phyloP scores from a whole-genome alignment of 2,888 invertebrate species.

The Frankliniella intonsa region DNA sequence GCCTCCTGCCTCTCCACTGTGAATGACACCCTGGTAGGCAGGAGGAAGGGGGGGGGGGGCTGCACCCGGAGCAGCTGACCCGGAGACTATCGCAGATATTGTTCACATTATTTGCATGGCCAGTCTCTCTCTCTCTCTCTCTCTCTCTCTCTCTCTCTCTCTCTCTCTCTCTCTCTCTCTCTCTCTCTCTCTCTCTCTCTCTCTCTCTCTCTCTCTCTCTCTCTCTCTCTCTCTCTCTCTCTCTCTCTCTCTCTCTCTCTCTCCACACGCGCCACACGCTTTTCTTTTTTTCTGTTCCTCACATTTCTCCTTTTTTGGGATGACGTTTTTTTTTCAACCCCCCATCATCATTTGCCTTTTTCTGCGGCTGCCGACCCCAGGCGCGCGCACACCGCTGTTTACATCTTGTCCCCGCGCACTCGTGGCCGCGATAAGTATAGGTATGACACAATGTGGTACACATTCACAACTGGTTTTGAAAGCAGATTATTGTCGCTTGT shows the following conservation, averaged over 20 bases:
- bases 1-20: too few relatives aligned
- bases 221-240: too few relatives aligned
- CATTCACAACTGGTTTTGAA: too few relatives aligned
- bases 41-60: too few relatives aligned
- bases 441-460: too few relatives aligned
- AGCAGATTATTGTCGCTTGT: too few relatives aligned
- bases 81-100: not conserved
- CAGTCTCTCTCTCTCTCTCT: not conserved
- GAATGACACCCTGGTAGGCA: too few relatives aligned
- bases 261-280: not conserved
- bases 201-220: too few relatives aligned
- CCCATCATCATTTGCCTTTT: not conserved
- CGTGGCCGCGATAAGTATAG: not conserved
- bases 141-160: too few relatives aligned
- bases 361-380: not conserved
- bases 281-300: not conserved
- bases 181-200: too few relatives aligned
- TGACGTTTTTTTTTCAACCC: not conserved
- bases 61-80: not conserved
- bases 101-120: conserved; percentile 25
- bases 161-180: too few relatives aligned
- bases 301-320: not conserved
- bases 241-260: too few relatives aligned
- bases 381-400: not conserved
- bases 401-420: conserved; percentile 13